Base-by-base conservation (phyloP, 2,113 vertebrate species). In the Myotis brandtii region DNA sequence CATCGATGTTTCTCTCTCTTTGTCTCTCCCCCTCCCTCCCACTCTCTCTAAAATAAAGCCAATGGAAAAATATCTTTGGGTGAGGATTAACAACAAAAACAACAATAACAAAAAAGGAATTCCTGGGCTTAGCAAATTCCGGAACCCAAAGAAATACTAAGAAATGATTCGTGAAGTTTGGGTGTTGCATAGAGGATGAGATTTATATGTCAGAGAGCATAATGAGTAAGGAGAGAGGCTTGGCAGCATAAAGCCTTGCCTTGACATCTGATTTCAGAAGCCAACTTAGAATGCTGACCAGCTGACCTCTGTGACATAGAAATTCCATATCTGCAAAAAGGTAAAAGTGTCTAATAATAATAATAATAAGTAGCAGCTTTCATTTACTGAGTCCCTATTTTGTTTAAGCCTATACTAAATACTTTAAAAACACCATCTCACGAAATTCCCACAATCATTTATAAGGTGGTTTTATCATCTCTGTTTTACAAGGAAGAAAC, bases 91-190 rank as follows among this genome's bases (percentile, higher is more conserved):
- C 62, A 64, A 64, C 27, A 64, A 64, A 30, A 30, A 64, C 56
- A 23, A 59, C 56, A 59, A 25, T 59, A 64, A 64, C 62, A 13
- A 30, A 64, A 64, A 69, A 67, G 62, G 66, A 88, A 73, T 86
- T 89, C 20, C 72, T 13, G 32, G 50, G 66, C 43, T 81, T 73
- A 66, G 66, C 50, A 91, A 89, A 75, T 81, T 91, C 37, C 46
- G 84, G 69, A 93, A 94, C 25, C 30, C 81, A 86, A 40, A 80
- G 52, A 92, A 34, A 94, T 69, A 73, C 34, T 67, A 84, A 80
- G 66, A 84, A 83, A 30, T 89, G 34, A 62, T n/a, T 67, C 92
- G 6, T 59, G 46, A 79, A 85, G 52, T 77, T 62, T 82, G 43
- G 18, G 11, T 79, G 6, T 83, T 83, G 13, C 48, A 50, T 30